Evolutionary conservation across 2,888 invertebrate species (phyloP), one percentile per base, ranked within the genome.

Genomic region (Limnephilus auricula): DNA sequence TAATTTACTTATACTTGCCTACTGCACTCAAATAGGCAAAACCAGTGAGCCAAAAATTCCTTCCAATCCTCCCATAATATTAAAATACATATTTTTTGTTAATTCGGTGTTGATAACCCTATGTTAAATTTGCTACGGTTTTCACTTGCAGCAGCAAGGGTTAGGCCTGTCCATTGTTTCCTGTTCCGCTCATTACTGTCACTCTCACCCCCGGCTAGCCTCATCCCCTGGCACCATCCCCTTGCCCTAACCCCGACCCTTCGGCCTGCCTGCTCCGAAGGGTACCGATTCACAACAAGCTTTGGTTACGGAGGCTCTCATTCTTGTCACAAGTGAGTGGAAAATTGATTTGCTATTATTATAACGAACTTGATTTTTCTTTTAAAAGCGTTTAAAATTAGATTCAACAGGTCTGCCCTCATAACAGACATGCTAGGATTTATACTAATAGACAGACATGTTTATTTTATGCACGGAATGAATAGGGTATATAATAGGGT

Each of bases 131-230:
- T n/a, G 79, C 89, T 78, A 90, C 90, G 92, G 45, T 85, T 90
- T 34, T 92, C 92, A 92, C 50, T 84, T n/a, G 79, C 92, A 92
- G 92, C 80, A 92, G 92, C 80, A 92, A 92, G 90, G 92, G 92
- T 90, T 90, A 84, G 45, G 45, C 65, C 31, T 25, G 83, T 40
- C 87, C 50, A 80, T 90, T 90, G 90, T 90, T 87, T 90, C 45
- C 80, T 25, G 86, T 80, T 45, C 45, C 90, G 80, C 90, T 86
- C 89, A 80, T 89, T 89, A 89, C 80, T 45, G 15, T 30, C 89
- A 80, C 31, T 89, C 37, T 37, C 89, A 80, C 89, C 89, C 88
- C 40, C 40, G 85, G 25, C 18, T 6, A 25, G 79, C 15, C 13
- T n/a, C 88, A 25, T 13, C 32, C 34, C 78, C 32, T 32, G 40